Evolutionary conservation across 2,797 vertebrate species (phyloP).

Genomic region (Hipposideros larvatus): DNA sequence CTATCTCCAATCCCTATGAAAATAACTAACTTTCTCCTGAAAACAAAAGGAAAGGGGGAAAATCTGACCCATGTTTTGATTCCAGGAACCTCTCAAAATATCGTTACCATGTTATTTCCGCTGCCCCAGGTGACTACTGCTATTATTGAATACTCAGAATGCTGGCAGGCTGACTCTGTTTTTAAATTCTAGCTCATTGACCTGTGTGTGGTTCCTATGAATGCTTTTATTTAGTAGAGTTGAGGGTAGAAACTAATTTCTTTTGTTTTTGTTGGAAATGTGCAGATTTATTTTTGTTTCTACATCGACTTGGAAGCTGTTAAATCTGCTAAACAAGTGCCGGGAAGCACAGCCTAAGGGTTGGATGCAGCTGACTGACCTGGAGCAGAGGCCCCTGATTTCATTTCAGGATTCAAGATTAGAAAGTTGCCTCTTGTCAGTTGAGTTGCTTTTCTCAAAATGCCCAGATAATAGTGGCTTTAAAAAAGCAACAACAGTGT

Average conservation of each 20-base stretch:
- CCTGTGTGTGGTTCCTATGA: constrained; percentile 62
- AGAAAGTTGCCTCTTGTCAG: not conserved
- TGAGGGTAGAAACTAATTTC: constrained; percentile 57
- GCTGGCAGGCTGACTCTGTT: constrained; percentile 64
- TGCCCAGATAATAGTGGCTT: not conserved
- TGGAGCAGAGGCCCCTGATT: not conserved
- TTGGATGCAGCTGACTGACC: not conserved
- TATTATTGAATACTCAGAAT: constrained; percentile 62
- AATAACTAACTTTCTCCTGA: constrained; percentile 75
- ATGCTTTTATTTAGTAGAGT: constrained; percentile 76
- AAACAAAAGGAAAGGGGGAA: constrained; percentile 81
- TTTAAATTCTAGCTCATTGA: constrained; percentile 53
- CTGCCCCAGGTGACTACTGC: constrained; percentile 62
- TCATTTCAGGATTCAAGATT: not conserved
- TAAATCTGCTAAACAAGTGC: constrained; percentile 50
- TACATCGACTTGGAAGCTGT: constrained; percentile 50
- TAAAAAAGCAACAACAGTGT: not conserved
- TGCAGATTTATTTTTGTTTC: constrained; percentile 72
- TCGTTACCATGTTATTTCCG: constrained; percentile 72
- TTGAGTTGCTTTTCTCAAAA: constrained; percentile 58
- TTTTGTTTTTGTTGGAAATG: constrained; percentile 79
- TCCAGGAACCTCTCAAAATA: constrained; percentile 83
- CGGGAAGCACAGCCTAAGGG: not conserved
- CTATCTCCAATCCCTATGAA: constrained; percentile 64
- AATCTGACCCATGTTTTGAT: constrained; percentile 80